Evolutionary conservation across 1,140 invertebrate species (phyloP), one percentile per base, ranked within the genome.

Genomic region (Lucilia sericata): DNA sequence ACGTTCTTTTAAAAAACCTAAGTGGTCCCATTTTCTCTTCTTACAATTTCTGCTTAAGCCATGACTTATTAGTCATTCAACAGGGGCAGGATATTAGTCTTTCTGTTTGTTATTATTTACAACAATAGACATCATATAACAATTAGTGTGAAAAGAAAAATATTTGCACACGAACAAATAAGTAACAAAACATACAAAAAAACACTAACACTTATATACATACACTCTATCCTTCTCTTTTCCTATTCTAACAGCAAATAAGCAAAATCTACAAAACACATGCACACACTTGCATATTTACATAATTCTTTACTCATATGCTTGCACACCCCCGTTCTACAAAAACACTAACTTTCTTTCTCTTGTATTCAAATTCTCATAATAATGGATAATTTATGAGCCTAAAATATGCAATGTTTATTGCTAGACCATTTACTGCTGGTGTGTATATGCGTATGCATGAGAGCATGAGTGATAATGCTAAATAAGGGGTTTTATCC

Each of bases 331-430:
- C 17, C 13, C 51, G 25, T 3, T 30, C 3, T 30, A 30, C 25
- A 30, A 30, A n/a, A 17, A 8, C 19, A 25, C 65, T 21, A 2
- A 21, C 21, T 19, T n/a, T 21, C 21, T 70, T 4, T 14, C 19
- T 25, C 65, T 70, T 70, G 21, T 70, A 70, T 70, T 70, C 12
- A 70, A 70, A 70, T 70, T 19, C 65, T 70, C 19, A 70, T 70
- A 30, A 70, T 70, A 70, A 70, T 70, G 65, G 65, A 70, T 70
- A 70, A 70, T 70, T 70, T 70, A 70, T 70, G 65, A 70, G 65
- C 65, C 65, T n/a, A 70, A 70, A 70, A 70, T 70, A 70, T 70
- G 65, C 65, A 70, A 70, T 70, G 65, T 70, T 70, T 70, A n/a
- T 21, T 21, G 65, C 65, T 30, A 19, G 19, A 21, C 65, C 65